phyloP scores from a whole-genome alignment of 2,888 invertebrate species.

The Habroteleia sp. region DNA sequence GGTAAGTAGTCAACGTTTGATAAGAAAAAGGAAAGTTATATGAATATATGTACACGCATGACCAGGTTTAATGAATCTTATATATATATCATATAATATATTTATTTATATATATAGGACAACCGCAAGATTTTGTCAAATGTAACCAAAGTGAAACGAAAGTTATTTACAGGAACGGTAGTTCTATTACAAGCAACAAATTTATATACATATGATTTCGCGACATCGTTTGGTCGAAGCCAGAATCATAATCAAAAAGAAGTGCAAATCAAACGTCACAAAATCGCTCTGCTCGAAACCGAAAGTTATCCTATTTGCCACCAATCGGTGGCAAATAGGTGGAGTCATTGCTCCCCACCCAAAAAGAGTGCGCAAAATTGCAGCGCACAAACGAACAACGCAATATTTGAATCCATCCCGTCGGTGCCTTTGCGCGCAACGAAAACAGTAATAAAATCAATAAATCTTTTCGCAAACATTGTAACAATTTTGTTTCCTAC shows the following conservation, averaged over 20 bases:
- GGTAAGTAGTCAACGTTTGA: constrained; percentile 16
- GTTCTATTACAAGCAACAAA: constrained; percentile 34
- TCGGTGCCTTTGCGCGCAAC: background rate
- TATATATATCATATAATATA: constrained; percentile 25
- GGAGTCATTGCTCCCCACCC: no score
- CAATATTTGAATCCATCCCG: no score
- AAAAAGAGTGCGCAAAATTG: no score
- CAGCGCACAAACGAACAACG: no score
- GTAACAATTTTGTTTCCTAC: constrained; percentile 13
- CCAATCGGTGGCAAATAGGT: no score
- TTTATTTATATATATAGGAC: no score
- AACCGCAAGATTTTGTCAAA: no score
- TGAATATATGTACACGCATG: constrained; percentile 54
- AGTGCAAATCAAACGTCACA: no score
- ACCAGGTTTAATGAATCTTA: constrained; percentile 31
- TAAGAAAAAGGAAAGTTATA: constrained; percentile 26
- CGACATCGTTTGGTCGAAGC: no score
- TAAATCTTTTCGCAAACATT: constrained; percentile 8
- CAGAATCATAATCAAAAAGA: no score
- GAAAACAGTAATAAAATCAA: constrained; percentile 11
- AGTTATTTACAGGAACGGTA: constrained; percentile 48
- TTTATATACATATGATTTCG: constrained; percentile 19
- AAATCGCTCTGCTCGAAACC: no score
- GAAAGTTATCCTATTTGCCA: no score
- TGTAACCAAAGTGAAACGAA: constrained; percentile 18